phyloP scores from a whole-genome alignment of 1,140 invertebrate species.

The Camponotus pennsylvanicus region DNA sequence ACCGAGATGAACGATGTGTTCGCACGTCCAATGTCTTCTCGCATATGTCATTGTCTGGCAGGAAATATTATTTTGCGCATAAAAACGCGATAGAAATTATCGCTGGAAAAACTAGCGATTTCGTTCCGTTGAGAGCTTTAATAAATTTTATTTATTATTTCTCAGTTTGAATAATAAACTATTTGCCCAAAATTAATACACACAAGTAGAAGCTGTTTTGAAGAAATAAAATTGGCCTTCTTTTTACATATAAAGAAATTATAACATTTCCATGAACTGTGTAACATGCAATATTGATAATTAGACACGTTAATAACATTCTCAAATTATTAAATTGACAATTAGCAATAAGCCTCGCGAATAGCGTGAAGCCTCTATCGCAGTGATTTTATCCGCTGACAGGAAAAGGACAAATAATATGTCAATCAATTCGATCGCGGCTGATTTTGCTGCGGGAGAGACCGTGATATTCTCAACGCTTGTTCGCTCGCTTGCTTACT shows the following conservation, averaged over 20 bases:
- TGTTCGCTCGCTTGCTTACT: slow-evolving; percentile 59
- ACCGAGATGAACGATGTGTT: slow-evolving; percentile 70
- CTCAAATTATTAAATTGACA: not conserved
- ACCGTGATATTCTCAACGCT: slow-evolving; percentile 58
- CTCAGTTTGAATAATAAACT: not conserved
- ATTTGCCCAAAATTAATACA: not conserved
- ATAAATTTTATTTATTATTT: slow-evolving; percentile 8
- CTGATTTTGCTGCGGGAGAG: slow-evolving; percentile 16
- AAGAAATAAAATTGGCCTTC: not conserved
- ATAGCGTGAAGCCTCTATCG: too few species aligned
- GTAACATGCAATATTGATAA: not conserved
- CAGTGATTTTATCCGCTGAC: too few species aligned
- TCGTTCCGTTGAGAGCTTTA: not conserved
- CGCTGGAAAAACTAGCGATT: not conserved
- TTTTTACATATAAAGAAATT: not conserved
- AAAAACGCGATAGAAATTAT: slow-evolving; percentile 13
- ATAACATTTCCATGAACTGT: not conserved
- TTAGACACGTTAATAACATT: slow-evolving; percentile 16
- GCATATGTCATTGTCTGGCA: slow-evolving; percentile 14
- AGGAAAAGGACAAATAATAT: not conserved
- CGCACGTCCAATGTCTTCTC: slow-evolving; percentile 48
- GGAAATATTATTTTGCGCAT: slow-evolving; percentile 28
- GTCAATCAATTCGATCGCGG: not conserved
- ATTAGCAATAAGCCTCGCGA: not conserved
- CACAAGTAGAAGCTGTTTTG: not conserved